A percentile compares a stretch with the other conserved stretches of the same genome.
Evolutionary conservation across 2,797 vertebrate species (phyloP).

Genomic region (Spinus pinus): DNA sequence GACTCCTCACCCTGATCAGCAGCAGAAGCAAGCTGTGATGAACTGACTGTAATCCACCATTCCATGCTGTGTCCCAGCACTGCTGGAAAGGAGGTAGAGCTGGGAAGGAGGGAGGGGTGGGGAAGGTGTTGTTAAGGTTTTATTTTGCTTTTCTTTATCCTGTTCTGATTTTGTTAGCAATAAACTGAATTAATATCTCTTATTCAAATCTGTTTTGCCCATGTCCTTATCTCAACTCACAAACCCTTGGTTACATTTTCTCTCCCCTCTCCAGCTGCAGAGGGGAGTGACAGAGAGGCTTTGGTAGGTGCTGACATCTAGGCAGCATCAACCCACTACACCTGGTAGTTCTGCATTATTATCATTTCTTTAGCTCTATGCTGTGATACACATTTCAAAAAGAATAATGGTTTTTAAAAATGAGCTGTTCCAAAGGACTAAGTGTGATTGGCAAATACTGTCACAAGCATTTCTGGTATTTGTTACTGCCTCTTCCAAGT

Average conservation of each 20-base stretch:
- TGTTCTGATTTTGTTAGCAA: neutral
- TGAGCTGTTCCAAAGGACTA: neutral
- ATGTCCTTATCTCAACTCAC: neutral
- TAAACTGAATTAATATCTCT: neutral
- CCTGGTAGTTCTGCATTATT: neutral
- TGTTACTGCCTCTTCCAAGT: neutral
- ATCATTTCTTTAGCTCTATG: neutral
- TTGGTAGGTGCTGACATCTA: neutral
- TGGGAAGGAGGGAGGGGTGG: neutral
- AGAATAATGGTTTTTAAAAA: neutral
- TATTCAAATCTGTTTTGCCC: neutral
- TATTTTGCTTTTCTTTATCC: neutral
- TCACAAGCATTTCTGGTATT: neutral
- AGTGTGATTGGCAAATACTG: neutral
- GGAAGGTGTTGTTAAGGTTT: neutral
- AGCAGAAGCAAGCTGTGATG: neutral
- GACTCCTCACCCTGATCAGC: neutral
- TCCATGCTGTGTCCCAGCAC: neutral
- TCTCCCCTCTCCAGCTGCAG: neutral
- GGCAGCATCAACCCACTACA: neutral
- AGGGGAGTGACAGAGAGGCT: neutral
- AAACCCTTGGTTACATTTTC: neutral
- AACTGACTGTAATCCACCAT: neutral
- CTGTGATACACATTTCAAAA: neutral
- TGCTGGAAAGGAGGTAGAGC: neutral